Percentiles rank a stretch among this genome's conserved stretches.
Conservation (phyloP, 2,888 invertebrate species). For the Caenorhabditis virilis region DNA sequence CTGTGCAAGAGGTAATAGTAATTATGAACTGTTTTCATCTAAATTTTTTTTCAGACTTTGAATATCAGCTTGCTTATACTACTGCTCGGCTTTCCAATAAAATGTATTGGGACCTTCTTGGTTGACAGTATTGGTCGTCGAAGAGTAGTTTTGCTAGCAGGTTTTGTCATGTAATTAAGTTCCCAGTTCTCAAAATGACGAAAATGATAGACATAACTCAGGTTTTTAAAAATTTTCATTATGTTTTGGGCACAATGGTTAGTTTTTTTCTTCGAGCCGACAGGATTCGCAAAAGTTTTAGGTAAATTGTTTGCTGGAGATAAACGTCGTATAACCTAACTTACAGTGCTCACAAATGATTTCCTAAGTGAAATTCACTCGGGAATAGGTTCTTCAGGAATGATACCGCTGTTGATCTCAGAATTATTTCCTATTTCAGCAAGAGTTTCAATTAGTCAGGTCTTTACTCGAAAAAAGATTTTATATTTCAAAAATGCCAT, state of each 20-base stretch:
- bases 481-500: background rate
- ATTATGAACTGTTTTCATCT: no score
- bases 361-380: conserved; percentile 12
- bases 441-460: conserved; percentile 39
- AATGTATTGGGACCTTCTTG: conserved; percentile 34
- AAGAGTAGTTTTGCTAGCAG: conserved; percentile 26
- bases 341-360: conserved; percentile 31
- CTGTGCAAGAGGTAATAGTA: conserved; percentile 1
- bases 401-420: conserved; percentile 23
- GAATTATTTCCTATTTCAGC: conserved; percentile 47
- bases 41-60: conserved; percentile 26
- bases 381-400: conserved; percentile 28
- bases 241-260: background rate
- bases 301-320: conserved; percentile 9
- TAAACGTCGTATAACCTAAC: no score
- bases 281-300: conserved; percentile 4
- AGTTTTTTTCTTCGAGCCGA: conserved; percentile 7
- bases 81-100: conserved; percentile 25
- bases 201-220: background rate
- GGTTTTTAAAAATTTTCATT: background rate
- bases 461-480: background rate
- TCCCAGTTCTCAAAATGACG: background rate
- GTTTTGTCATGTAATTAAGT: conserved; percentile 12
- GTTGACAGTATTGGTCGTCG: conserved; percentile 39
- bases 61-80: conserved; percentile 23